Conservation (phyloP, 2,888 invertebrate species). For the Buathra laborator region DNA sequence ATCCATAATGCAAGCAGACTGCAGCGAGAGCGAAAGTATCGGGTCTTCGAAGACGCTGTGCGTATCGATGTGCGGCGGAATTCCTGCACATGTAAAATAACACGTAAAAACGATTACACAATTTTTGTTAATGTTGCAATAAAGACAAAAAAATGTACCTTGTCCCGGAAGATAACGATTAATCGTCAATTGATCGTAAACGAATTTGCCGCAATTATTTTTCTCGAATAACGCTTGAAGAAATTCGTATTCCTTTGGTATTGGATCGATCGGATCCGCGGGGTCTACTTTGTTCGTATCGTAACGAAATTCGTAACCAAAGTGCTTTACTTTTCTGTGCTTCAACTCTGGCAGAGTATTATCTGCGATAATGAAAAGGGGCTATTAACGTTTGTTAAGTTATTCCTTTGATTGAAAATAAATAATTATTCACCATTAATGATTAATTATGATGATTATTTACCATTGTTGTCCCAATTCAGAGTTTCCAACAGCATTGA, state of each 20-base stretch:
- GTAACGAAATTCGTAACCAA: slow-evolving; percentile 96
- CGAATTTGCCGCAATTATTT: slow-evolving; percentile 84
- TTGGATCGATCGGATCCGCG: slow-evolving; percentile 88
- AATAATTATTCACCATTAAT: no score
- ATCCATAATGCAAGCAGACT: slow-evolving; percentile 95
- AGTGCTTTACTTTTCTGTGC: slow-evolving; percentile 95
- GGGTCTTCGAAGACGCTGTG: slow-evolving; percentile 97
- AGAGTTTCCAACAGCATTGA: slow-evolving; percentile 87
- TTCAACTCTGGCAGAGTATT: slow-evolving; percentile 87
- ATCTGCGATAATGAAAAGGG: slow-evolving; percentile 64
- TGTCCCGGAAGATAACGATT: slow-evolving; percentile 95
- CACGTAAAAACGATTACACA: neutral
- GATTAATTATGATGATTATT: neutral
- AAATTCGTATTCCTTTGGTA: slow-evolving; percentile 90
- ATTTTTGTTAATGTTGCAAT: neutral
- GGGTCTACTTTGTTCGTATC: slow-evolving; percentile 94
- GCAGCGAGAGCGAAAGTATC: slow-evolving; percentile 94
- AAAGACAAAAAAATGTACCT: slow-evolving; percentile 85
- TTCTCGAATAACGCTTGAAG: slow-evolving; percentile 88
- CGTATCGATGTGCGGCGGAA: slow-evolving; percentile 98
- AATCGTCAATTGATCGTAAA: slow-evolving; percentile 94
- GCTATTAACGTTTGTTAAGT: neutral
- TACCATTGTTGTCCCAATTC: slow-evolving; percentile 85
- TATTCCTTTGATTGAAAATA: neutral
- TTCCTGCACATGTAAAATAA: slow-evolving; percentile 88